A percentile compares a stretch with the other conserved stretches of the same genome.
Conservation (phyloP, 2,888 invertebrate species). For the Folsomia candida region DNA sequence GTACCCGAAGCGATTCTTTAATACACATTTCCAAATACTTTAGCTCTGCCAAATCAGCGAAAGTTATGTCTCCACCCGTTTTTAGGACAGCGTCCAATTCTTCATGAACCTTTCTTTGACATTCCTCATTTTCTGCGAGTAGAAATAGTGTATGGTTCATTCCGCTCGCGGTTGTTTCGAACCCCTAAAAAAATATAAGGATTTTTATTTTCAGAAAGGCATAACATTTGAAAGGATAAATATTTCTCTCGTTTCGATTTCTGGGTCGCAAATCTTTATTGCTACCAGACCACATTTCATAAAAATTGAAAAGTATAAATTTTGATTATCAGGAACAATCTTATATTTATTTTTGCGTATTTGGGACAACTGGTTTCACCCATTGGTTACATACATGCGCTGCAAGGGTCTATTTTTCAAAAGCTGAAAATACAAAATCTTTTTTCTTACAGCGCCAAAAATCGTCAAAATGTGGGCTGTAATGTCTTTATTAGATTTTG, state of each 20-base stretch:
- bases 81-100: neutral
- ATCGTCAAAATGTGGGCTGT: neutral
- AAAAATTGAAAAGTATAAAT: too few relatives aligned
- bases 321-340: too few relatives aligned
- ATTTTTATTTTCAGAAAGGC: too few relatives aligned
- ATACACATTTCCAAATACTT: constrained; percentile 17
- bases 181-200: constrained; percentile 3
- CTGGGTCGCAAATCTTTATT: too few relatives aligned
- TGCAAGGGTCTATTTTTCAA: too few relatives aligned
- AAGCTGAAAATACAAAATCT: too few relatives aligned
- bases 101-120: constrained; percentile 7
- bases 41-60: constrained; percentile 4
- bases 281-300: neutral
- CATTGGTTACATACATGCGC: too few relatives aligned
- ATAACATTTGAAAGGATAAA: too few relatives aligned
- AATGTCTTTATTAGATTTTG: neutral
- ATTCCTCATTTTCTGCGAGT: neutral
- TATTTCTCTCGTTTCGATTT: too few relatives aligned
- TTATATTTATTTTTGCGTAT: too few relatives aligned
- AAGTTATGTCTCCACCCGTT: neutral
- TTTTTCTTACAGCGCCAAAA: constrained; percentile 7
- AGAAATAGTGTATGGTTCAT: constrained; percentile 8
- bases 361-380: too few relatives aligned
- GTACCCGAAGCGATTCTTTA: constrained; percentile 3
- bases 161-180: constrained; percentile 7